phyloP scores from a whole-genome alignment of 2,113 vertebrate genomes.

The Pseudonaja textilis region DNA sequence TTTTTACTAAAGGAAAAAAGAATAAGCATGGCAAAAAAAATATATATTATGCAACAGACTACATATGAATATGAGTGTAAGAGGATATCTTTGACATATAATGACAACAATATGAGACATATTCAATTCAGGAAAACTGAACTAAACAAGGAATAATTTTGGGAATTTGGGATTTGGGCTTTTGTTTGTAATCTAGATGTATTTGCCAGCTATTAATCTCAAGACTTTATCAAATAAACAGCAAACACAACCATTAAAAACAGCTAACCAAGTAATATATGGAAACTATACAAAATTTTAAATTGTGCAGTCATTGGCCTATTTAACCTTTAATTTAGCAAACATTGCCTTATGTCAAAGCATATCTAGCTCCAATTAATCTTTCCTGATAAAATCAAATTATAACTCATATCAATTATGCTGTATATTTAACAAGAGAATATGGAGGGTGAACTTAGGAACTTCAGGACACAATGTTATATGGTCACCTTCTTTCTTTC shows the following conservation, averaged over 20 bases:
- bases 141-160: neutral
- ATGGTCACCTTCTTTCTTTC: neutral
- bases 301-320: neutral
- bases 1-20: neutral
- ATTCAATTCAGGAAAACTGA: neutral
- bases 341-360: neutral
- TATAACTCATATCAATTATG: neutral
- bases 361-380: neutral
- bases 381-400: neutral
- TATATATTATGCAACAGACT: neutral
- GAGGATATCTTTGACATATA: neutral
- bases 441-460: neutral
- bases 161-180: neutral
- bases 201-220: neutral
- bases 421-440: neutral
- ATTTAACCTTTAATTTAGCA: neutral
- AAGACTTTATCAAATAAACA: neutral
- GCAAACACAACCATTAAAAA: neutral
- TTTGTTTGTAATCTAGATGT: neutral
- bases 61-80: neutral
- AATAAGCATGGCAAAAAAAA: neutral
- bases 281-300: neutral
- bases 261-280: neutral
- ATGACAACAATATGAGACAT: neutral
- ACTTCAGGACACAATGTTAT: neutral